Base-by-base conservation (phyloP, 2,888 invertebrate genomes). In the Melieria picta region DNA sequence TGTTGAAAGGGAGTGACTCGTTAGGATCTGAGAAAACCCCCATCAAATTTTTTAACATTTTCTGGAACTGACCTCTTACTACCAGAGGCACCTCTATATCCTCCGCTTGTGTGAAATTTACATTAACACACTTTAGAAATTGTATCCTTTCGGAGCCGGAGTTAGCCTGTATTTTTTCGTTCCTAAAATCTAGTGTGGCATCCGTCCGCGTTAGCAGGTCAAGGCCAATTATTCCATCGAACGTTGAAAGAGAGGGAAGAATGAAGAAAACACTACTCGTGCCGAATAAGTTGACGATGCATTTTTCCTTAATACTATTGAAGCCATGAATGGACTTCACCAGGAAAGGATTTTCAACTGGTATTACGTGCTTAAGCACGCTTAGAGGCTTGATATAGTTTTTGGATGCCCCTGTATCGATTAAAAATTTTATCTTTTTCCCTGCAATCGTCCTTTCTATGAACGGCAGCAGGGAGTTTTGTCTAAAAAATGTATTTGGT, bases 281-380 rank as follows among this genome's bases (percentile, higher is more conserved):
- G 9, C 7, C 13, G 42, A 42, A 70, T 68, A 63, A 67, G 67
- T 13, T 60, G 7, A 13, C n/a, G 7, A 7, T 52, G 9, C 50
- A 67, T 48, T 69, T 62, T 55, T 61, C 10, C 5, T 45, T 62
- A 56, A 69, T 52, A 10, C 11, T 43, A 43, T 43, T 56, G 61
- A 65, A 64, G 43, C 69, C 69, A 65, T 72, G 69, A 62, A 72
- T 42, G 43, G 72, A 68, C 48, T 66, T 71, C 58, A 64, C 68
- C 45, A 46, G 13, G 61, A 72, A 65, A 6, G 58, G 60, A 16
- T 65, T 43, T 9, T 72, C 43, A 10, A 71, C 65, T 10, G 66
- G 66, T 45, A 55, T 16, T 4, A 62, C 11, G 45, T 66, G n/a
- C 7, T 61, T 71, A 42, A 60, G n/a, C n/a, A 52, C 64, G 46